A percentile compares a stretch with the other conserved stretches of the same genome.
phyloP scores from a whole-genome alignment of 2,797 vertebrate species.

The Sebastes paucispinis region DNA sequence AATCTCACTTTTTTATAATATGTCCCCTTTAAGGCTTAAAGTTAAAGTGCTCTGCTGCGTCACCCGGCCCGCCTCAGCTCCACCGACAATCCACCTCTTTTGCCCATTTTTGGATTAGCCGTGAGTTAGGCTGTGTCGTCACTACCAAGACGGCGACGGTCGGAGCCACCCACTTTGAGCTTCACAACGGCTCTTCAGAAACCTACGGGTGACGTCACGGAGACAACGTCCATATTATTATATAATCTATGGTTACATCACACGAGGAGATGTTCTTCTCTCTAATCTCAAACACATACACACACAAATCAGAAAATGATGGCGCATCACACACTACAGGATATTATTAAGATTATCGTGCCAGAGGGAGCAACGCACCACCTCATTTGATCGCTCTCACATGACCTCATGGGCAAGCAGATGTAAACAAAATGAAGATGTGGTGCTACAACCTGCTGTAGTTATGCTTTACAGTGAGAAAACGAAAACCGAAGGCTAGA shows the following conservation, averaged over 20 bases:
- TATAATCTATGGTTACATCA: background rate
- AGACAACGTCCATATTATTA: background rate
- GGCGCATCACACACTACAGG: background rate
- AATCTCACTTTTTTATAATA: too few species aligned
- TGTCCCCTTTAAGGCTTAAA: too few species aligned
- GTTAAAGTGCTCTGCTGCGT: too few species aligned
- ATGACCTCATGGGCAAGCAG: background rate
- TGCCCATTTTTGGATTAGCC: too few species aligned
- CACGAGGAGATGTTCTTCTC: background rate
- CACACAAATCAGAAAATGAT: background rate
- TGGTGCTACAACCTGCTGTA: background rate
- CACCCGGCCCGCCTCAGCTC: too few species aligned
- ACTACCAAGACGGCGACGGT: too few species aligned
- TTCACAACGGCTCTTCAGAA: background rate
- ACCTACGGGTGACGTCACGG: background rate
- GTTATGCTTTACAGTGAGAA: background rate
- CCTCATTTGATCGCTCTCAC: background rate
- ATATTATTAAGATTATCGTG: background rate
- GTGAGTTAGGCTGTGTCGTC: rapidly evolving
- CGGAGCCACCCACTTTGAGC: too few species aligned
- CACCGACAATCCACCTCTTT: too few species aligned
- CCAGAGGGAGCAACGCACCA: background rate
- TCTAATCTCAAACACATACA: background rate
- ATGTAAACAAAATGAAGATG: background rate
- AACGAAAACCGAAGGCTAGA: background rate